Percentiles rank a stretch among this genome's conserved stretches.
Evolutionary conservation across 2,888 invertebrate genomes (phyloP).

Genomic region (Ichneumon xanthorius): DNA sequence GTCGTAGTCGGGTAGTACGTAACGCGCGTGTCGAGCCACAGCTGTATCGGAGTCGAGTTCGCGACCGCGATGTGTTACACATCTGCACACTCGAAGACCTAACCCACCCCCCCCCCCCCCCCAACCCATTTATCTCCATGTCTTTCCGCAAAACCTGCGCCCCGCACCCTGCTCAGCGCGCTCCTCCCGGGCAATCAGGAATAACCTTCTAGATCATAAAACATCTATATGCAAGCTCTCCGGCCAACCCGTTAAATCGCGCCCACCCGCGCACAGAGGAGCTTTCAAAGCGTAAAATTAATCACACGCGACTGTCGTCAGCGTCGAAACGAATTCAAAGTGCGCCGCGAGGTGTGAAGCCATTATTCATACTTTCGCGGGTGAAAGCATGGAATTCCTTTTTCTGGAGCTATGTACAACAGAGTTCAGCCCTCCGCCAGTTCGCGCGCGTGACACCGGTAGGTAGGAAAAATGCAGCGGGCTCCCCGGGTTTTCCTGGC

Average conservation of each 20-base stretch:
- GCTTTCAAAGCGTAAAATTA: slow-evolving; percentile 44
- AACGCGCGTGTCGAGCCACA: slow-evolving; percentile 45
- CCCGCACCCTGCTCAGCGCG: background rate
- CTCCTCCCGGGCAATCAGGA: background rate
- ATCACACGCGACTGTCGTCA: slow-evolving; percentile 47
- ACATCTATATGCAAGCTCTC: background rate
- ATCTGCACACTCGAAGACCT: background rate
- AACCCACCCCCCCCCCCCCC: background rate
- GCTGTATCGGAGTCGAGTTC: slow-evolving; percentile 55
- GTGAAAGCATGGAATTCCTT: background rate
- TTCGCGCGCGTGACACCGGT: background rate
- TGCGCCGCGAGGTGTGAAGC: no score
- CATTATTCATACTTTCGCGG: slow-evolving; percentile 1
- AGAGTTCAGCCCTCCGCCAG: background rate
- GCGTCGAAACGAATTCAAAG: slow-evolving; percentile 29
- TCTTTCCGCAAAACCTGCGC: background rate
- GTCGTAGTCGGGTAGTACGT: slow-evolving; percentile 15
- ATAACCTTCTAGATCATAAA: slow-evolving; percentile 23
- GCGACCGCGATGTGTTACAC: slow-evolving; percentile 43
- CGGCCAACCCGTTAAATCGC: background rate
- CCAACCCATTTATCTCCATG: background rate
- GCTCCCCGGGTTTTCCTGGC: background rate
- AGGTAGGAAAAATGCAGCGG: background rate
- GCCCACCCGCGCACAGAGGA: background rate
- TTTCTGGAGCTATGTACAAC: background rate